Evolutionary conservation across 2,113 vertebrate genomes (phyloP).

Genomic region (Camarhynchus parvulus): DNA sequence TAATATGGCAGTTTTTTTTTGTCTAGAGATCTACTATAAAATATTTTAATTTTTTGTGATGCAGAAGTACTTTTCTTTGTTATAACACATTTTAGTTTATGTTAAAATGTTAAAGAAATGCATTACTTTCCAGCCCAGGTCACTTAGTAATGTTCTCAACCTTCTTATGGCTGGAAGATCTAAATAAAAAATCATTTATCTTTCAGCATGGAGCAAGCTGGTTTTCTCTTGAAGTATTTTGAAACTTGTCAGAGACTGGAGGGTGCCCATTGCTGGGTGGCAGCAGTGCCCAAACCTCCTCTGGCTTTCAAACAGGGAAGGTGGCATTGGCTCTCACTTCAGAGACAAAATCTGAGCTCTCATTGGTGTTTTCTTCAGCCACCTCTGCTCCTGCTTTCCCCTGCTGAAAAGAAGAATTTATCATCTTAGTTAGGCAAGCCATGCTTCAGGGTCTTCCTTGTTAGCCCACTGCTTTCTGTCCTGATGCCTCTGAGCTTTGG

Average conservation of each 20-base stretch:
- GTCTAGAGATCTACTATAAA: neutral
- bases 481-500: neutral
- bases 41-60: neutral
- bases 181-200: neutral
- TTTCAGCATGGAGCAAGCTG: neutral
- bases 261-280: neutral
- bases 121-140: neutral
- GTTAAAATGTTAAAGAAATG: neutral
- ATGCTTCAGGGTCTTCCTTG: neutral
- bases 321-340: neutral
- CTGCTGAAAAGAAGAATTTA: neutral
- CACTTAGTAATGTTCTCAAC: neutral
- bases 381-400: neutral
- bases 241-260: neutral
- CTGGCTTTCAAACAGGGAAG: neutral
- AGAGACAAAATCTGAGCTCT: neutral
- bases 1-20: neutral
- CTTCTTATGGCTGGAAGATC: neutral
- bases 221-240: neutral
- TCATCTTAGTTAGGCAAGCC: neutral
- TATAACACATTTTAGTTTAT: neutral
- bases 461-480: neutral
- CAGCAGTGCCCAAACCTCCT: neutral
- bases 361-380: neutral
- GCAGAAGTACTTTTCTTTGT: neutral